Evolutionary conservation across 1,140 invertebrate species (phyloP).

Genomic region (Scaptodrosophila lebanonensis): DNA sequence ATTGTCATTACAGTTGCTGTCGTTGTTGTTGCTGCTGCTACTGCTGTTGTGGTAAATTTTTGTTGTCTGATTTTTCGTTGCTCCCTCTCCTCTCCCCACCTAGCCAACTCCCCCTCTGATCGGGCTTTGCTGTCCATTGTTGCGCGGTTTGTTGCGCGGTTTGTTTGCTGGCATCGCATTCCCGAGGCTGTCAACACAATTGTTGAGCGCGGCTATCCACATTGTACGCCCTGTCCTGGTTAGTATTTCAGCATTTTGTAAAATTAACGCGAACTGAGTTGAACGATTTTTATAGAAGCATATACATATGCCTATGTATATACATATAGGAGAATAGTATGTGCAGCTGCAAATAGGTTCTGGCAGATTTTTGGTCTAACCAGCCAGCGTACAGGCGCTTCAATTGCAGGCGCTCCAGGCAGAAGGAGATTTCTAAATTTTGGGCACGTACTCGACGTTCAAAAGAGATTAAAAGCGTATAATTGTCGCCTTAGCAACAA

Average conservation of each 20-base stretch:
- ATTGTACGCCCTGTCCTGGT: slow-evolving; percentile 10
- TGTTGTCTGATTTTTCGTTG: slow-evolving; percentile 52
- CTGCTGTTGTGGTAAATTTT: slow-evolving; percentile 48
- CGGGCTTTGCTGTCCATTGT: slow-evolving; percentile 37
- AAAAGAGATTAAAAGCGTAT: slow-evolving; percentile 76
- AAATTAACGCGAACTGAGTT: slow-evolving; percentile 66
- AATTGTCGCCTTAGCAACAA: slow-evolving; percentile 71
- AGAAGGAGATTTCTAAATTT: slow-evolving; percentile 72
- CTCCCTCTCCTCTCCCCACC: not conserved
- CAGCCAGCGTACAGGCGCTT: too few species aligned
- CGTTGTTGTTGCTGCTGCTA: slow-evolving; percentile 14
- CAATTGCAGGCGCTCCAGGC: too few species aligned
- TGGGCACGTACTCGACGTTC: slow-evolving; percentile 73
- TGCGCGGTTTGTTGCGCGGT: slow-evolving; percentile 64
- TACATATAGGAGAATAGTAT: too few species aligned
- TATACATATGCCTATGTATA: too few species aligned
- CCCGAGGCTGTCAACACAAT: slow-evolving; percentile 67
- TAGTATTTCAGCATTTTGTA: slow-evolving; percentile 28
- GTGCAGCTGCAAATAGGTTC: too few species aligned
- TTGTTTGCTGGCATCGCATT: slow-evolving; percentile 70
- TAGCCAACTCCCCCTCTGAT: not conserved
- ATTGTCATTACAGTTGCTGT: slow-evolving; percentile 67
- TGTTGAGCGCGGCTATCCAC: slow-evolving; percentile 19
- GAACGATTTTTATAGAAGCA: slow-evolving; percentile 46
- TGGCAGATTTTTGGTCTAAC: too few species aligned